Evolutionary conservation across 1,140 invertebrate species (phyloP), one percentile per base, ranked within the genome.

Genomic region (Drosophila ambigua): DNA sequence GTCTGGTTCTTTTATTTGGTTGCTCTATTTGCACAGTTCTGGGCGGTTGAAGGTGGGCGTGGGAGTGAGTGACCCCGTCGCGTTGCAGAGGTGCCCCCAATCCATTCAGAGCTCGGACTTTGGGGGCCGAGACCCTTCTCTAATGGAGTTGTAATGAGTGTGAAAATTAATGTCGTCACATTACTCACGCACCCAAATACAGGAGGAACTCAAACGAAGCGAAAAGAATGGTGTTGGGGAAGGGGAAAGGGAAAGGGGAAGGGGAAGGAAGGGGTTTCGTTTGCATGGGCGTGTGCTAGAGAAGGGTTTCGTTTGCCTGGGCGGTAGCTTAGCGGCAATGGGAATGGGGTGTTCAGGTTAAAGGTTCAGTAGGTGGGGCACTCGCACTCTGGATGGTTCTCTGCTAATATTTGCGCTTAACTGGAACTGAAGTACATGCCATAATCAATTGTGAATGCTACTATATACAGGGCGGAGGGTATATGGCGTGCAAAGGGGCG

Each of bases 131-230:
- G 35, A 39, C 35, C 35, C 35, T 39, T 39, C 35, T 71, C 78
- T 88, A 88, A 88, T 88, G 79, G 79, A 88, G 83, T 88, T 88
- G 83, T 88, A 88, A 88, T 88, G 83, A 88, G 83, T 88, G 83
- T 88, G 76, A 88, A 88, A 88, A 88, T 83, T 88, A 83, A 88
- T 88, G 83, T 89, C 83, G 83, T 88, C 83, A 88, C 84, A 88
- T 88, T 88, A 88, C 83, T 88, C 83, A 88, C 84, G 83, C 83
- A 88, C 76, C 71, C 72, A 83, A 81, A 66, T 54, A 53, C 72
- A 63, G 46, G 53, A 66, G 46, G 53, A 57, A 71, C 45, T 43
- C 39, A 16, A 46, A 41, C 28, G 35, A 39, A 39, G 35, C 35
- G 4, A 11, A 11, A 39, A 13, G 11, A 7, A 28, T 7, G 26